Conservation (phyloP, 2,888 invertebrate species). For the Hartigia nigra region DNA sequence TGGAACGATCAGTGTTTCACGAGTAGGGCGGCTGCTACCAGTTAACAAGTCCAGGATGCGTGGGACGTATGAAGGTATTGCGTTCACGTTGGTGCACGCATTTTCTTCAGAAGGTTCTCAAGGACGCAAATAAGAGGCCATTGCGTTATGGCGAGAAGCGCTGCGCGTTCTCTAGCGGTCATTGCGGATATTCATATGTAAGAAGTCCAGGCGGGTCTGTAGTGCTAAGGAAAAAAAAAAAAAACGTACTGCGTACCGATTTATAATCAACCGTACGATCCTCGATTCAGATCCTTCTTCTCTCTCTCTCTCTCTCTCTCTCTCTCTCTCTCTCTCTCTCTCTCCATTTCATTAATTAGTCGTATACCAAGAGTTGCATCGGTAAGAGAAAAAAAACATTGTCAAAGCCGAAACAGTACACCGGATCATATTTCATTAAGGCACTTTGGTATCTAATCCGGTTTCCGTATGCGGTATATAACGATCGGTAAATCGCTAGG, state of each 20-base stretch:
- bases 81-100: neutral
- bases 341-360: constrained; percentile 46
- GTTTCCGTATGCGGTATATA: neutral
- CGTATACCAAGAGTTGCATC: neutral
- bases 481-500: neutral
- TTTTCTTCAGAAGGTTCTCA: neutral
- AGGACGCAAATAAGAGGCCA: neutral
- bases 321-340: neutral
- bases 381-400: neutral
- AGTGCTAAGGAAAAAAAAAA: neutral
- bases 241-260: neutral
- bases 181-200: neutral
- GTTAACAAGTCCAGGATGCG: neutral
- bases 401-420: neutral
- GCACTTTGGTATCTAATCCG: neutral
- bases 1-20: neutral
- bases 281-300: neutral
- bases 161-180: neutral
- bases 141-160: neutral
- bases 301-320: neutral
- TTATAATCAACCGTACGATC: neutral
- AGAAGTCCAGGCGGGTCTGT: neutral
- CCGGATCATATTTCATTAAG: neutral
- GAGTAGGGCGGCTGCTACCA: neutral
- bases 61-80: neutral